Evolutionary conservation across 2,113 vertebrate genomes (phyloP).

Genomic region (Colinus virginianus): DNA sequence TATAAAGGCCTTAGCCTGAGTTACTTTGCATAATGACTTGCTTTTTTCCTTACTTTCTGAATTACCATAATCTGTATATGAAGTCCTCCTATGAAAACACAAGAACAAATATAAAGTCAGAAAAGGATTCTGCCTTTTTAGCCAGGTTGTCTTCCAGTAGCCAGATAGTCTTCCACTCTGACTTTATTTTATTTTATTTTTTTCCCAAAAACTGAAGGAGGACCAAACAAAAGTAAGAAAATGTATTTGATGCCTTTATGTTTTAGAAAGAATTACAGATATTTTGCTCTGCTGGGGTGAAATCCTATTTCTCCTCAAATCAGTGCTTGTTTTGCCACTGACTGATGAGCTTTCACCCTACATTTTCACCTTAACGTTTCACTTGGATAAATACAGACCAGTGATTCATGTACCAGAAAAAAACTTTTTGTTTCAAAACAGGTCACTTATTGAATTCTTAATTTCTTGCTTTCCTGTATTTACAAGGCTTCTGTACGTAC

Average conservation of each 20-base stretch:
- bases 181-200: background rate
- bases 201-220: background rate
- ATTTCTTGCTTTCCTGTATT: constrained; percentile 24
- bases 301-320: constrained; percentile 16
- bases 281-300: background rate
- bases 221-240: background rate
- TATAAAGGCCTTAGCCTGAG: background rate
- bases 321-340: background rate
- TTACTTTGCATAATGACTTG: background rate
- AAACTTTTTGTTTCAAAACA: constrained; percentile 5
- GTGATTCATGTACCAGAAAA: background rate
- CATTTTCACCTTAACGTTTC: background rate
- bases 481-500: background rate
- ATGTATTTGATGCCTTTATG: constrained; percentile 4
- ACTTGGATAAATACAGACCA: background rate
- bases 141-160: background rate
- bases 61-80: background rate
- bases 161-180: background rate
- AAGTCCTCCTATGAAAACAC: background rate
- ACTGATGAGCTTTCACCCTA: background rate
- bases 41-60: background rate
- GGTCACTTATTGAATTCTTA: background rate
- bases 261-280: constrained; percentile 41
- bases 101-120: background rate
- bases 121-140: background rate